Base-by-base conservation (phyloP, 2,888 invertebrate species). In the Operophtera brumata region DNA sequence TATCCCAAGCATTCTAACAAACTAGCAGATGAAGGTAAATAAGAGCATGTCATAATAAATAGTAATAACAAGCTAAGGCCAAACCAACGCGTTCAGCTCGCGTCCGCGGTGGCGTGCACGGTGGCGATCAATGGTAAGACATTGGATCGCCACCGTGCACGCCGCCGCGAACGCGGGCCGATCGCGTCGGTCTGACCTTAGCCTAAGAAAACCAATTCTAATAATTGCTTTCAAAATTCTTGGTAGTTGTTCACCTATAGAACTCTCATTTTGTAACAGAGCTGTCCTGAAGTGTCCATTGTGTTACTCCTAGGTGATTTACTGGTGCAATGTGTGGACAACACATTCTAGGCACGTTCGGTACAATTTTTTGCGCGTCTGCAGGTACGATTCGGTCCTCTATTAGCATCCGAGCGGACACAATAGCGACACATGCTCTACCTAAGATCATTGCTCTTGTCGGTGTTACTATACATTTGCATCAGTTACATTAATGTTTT, bases 361-460 rank as follows among this genome's bases (percentile, higher is more conserved):
- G 51, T 59, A 62, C 65, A 57, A 55, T 77, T 79, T 78, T 84
- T 78, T 80, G 71, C 70, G 71, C 64, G 73, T 73, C 48, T 56
- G 72, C 78, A 80, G 76, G 77, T 80, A 80, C 67, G 73, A 73
- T 73, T 71, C 65, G 67, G 64, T 62, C 57, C 54, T 70, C 71
- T 71, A 77, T 75, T 76, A 77, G 71, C 70, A 72, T 66, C 67
- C 50, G 36, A 59, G 59, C 58, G 66, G 59, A 66, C 64, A 75
- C 72, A 79, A 77, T 73, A 69, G 70, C 59, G 62, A 65, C 73
- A 70, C 67, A 71, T 54, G 61, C 64, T 61, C 57, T 57, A n/a
- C n/a, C 62, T 59, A 41, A 58, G 62, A 44, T 51, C 32, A 45
- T 49, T 20, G 4, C n/a, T n/a, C n/a, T n/a, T 20, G 4, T 3